Percentiles rank a stretch among this genome's conserved stretches.
These are phyloP conservation scores for Pomatostomus ruficeps DNA, from an alignment of 2,113 vertebrate genomes.

Conservation along the genomic window DNA sequence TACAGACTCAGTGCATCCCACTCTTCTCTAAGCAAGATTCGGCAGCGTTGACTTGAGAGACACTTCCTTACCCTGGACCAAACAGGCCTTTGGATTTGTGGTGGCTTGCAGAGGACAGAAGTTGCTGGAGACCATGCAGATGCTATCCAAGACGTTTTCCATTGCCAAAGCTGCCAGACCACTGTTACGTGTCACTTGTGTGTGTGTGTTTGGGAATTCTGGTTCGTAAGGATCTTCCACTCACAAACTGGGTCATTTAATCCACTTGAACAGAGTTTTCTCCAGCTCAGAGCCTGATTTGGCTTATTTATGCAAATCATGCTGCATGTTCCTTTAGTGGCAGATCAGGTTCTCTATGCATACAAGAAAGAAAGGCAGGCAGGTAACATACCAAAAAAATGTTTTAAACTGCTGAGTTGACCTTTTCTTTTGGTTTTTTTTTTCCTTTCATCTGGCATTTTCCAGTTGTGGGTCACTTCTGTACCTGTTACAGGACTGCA, in stretches of 20 bases:
- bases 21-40: conserved; percentile 7
- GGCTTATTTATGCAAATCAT: conserved; percentile 43
- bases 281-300: conserved; percentile 10
- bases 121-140: background rate
- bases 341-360: conserved; percentile 67
- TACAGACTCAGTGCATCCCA: background rate
- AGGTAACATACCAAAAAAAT: conserved; percentile 41
- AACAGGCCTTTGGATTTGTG: conserved; percentile 32
- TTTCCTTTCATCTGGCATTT: background rate
- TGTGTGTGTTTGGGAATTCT: background rate
- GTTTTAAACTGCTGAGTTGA: conserved; percentile 50
- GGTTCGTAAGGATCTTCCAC: background rate
- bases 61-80: conserved; percentile 55
- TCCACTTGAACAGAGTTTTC: conserved; percentile 12
- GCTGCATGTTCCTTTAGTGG: conserved; percentile 63
- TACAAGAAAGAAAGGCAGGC: conserved; percentile 48
- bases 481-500: conserved; percentile 30
- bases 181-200: background rate
- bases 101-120: background rate
- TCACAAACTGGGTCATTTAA: background rate
- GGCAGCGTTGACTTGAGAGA: conserved; percentile 15
- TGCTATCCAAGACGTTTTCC: background rate
- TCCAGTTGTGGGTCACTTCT: conserved; percentile 14
- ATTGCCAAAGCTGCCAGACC: conserved; percentile 26
- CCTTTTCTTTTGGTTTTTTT: background rate